phyloP scores from a whole-genome alignment of 2,888 invertebrate genomes.

The Lepidochrysops patricia region DNA sequence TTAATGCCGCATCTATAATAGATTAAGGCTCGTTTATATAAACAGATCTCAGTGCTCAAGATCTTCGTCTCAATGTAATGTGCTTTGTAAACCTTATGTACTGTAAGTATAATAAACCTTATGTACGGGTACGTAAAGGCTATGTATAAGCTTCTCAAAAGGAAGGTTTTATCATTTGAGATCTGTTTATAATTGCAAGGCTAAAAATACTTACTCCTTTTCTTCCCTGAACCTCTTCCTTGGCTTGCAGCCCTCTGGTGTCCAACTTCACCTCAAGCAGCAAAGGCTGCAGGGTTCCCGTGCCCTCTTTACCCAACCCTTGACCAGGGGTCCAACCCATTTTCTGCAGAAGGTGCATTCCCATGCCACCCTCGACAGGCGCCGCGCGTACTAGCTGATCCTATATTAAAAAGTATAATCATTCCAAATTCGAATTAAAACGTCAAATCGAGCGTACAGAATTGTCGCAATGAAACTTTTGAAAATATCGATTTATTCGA shows the following conservation, averaged over 20 bases:
- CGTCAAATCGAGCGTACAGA: neutral
- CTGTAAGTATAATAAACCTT: too few species aligned
- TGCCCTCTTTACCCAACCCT: conserved; percentile 96
- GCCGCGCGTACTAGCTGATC: conserved; percentile 93
- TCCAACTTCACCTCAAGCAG: conserved; percentile 96
- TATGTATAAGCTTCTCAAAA: too few species aligned
- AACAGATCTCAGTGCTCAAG: too few species aligned
- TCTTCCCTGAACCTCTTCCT: conserved; percentile 77
- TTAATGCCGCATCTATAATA: too few species aligned
- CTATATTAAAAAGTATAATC: conserved; percentile 57
- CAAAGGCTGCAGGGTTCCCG: conserved; percentile 91
- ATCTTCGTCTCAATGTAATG: too few species aligned
- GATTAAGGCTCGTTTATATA: too few species aligned
- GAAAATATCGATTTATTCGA: neutral
- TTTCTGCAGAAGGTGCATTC: conserved; percentile 96
- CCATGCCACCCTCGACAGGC: conserved; percentile 95
- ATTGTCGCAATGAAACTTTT: neutral
- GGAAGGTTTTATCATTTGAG: too few species aligned
- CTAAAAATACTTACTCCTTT: conserved; percentile 47
- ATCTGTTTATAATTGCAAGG: too few species aligned
- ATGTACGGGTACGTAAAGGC: too few species aligned
- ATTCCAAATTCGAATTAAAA: conserved; percentile 1
- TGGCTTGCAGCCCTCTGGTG: conserved; percentile 89
- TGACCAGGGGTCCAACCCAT: conserved; percentile 99
- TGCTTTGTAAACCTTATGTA: too few species aligned